Conservation (phyloP, 2,888 invertebrate species). For the Drosophila paramelanica region DNA sequence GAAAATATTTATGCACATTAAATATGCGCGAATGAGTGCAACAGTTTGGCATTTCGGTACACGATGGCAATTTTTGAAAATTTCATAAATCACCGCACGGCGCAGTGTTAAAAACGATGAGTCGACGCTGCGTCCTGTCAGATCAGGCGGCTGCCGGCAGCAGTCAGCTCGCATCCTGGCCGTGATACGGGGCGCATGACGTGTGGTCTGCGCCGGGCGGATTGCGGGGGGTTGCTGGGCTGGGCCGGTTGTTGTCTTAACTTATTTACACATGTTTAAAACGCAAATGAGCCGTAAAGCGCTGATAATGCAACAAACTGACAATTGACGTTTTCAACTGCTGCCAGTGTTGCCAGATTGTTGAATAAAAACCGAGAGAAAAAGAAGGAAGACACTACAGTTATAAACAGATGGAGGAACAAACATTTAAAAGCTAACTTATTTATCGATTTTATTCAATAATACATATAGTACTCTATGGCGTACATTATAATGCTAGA, state of each 20-base stretch:
- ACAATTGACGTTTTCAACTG: slow-evolving; percentile 63
- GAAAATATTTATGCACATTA: slow-evolving; percentile 64
- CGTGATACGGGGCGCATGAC: slow-evolving; percentile 35
- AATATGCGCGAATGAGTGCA: slow-evolving; percentile 51
- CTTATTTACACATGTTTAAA: slow-evolving; percentile 77
- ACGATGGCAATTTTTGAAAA: slow-evolving; percentile 38
- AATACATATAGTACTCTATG: too few relatives aligned
- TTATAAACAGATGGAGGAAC: too few relatives aligned
- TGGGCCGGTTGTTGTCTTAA: slow-evolving; percentile 31
- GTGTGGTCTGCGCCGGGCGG: slow-evolving; percentile 13
- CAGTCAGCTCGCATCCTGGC: slow-evolving; percentile 50
- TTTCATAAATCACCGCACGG: slow-evolving; percentile 69
- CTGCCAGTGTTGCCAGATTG: slow-evolving; percentile 19
- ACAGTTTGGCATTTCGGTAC: slow-evolving; percentile 33
- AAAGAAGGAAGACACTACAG: too few relatives aligned
- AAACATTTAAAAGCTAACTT: too few relatives aligned
- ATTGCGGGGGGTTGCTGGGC: slow-evolving; percentile 6
- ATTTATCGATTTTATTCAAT: too few relatives aligned
- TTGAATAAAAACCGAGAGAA: background rate
- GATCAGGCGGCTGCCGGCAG: slow-evolving; percentile 24
- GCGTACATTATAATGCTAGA: too few relatives aligned
- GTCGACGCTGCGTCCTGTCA: slow-evolving; percentile 51
- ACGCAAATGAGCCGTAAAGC: slow-evolving; percentile 76
- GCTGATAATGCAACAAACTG: slow-evolving; percentile 73
- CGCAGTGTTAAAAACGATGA: slow-evolving; percentile 59